phyloP scores from a whole-genome alignment of 1,140 invertebrate genomes.

The Cydia pomonella region DNA sequence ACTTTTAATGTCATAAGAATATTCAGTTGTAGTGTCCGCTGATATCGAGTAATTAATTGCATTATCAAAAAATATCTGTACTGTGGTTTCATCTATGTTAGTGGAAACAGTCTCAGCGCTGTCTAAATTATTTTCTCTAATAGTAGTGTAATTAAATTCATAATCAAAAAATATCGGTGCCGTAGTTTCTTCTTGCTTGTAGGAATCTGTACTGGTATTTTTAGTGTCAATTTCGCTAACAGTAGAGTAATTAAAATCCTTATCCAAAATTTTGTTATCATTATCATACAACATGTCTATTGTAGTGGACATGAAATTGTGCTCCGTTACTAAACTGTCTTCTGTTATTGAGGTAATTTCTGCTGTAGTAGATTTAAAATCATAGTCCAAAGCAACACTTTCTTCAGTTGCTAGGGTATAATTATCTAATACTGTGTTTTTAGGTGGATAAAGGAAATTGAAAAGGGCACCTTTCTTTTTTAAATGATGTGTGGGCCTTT shows the following conservation, averaged over 20 bases:
- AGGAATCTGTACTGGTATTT: not conserved
- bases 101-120: not conserved
- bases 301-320: not conserved
- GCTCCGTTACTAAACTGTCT: not conserved
- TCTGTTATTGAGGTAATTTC: not conserved
- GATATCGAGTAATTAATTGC: not conserved
- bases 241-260: not conserved
- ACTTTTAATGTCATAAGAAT: not conserved
- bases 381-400: not conserved
- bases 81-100: not conserved
- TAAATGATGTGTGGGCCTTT: not conserved
- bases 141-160: not conserved
- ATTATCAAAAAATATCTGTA: not conserved
- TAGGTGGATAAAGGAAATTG: not conserved
- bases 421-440: not conserved
- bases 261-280: not conserved
- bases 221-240: not conserved
- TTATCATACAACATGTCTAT: not conserved
- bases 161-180: not conserved
- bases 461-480: conserved; percentile 14
- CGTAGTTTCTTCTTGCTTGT: not conserved
- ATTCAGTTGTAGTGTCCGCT: not conserved
- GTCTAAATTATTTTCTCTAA: not conserved
- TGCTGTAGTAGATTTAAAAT: not conserved
- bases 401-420: not conserved